Conservation (phyloP, 2,113 vertebrate species). For the Ondatra zibethicus region DNA sequence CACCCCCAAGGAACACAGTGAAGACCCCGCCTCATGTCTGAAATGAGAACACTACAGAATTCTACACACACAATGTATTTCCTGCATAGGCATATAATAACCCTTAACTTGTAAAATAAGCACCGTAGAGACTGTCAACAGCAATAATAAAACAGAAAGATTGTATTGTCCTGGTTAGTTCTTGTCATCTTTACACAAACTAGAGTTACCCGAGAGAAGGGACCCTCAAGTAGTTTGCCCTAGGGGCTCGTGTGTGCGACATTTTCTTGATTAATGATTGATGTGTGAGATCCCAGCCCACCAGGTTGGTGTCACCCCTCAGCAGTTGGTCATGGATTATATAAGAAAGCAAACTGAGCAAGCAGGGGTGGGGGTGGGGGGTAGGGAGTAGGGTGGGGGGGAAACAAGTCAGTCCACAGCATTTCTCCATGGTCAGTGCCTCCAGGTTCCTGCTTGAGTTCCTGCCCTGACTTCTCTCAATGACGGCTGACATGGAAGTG, state of each 20-base stretch:
- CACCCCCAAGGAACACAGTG: background rate
- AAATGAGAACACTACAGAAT: background rate
- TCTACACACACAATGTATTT: background rate
- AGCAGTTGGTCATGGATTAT: background rate
- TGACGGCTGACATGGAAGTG: background rate
- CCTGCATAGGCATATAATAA: background rate
- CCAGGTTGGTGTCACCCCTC: background rate
- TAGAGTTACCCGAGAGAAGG: background rate
- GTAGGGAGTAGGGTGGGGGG: no score
- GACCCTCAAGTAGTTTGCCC: background rate
- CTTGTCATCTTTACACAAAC: background rate
- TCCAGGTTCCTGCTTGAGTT: background rate
- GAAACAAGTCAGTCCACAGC: background rate
- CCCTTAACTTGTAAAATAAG: background rate
- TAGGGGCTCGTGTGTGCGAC: background rate
- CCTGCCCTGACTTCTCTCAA: background rate
- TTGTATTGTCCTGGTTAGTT: background rate
- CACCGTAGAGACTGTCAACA: background rate
- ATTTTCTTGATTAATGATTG: background rate
- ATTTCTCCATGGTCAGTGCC: background rate
- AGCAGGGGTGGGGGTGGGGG: no score
- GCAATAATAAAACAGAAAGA: background rate
- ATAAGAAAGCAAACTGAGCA: background rate
- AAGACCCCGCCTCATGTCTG: background rate
- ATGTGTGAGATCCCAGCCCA: background rate